Evolutionary conservation across 2,888 invertebrate genomes (phyloP).

Genomic region (Dasysyrphus albostriatus): DNA sequence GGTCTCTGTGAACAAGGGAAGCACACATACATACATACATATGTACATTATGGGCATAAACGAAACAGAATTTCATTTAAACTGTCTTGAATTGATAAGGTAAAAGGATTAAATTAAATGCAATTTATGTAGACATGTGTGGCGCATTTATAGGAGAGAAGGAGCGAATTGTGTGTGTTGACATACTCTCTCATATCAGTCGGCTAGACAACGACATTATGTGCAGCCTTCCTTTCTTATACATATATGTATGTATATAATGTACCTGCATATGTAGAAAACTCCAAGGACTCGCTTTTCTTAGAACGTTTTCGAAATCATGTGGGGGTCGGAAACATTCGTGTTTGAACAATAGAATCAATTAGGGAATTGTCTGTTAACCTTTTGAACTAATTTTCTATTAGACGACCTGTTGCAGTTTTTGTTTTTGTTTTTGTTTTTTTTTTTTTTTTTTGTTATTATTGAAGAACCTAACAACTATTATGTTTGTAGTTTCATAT

Average conservation of each 20-base stretch:
- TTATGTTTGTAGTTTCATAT: not conserved
- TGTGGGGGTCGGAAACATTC: slow-evolving; percentile 35
- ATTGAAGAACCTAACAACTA: not conserved
- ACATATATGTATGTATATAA: not conserved
- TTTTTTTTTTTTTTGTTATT: not conserved
- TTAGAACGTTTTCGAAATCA: slow-evolving; percentile 20
- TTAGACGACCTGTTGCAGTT: slow-evolving; percentile 63
- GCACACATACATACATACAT: too few relatives aligned
- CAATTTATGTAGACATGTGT: slow-evolving; percentile 35
- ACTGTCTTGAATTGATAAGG: slow-evolving; percentile 55
- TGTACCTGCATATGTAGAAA: not conserved
- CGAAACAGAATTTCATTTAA: slow-evolving; percentile 38
- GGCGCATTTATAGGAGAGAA: not conserved
- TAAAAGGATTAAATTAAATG: slow-evolving; percentile 60
- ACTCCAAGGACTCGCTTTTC: slow-evolving; percentile 23
- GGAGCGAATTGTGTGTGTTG: not conserved
- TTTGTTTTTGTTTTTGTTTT: slow-evolving; percentile 1
- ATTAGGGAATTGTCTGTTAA: slow-evolving; percentile 71
- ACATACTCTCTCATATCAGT: slow-evolving; percentile 37
- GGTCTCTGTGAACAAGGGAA: not conserved
- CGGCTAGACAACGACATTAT: slow-evolving; percentile 45
- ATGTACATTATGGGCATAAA: slow-evolving; percentile 11
- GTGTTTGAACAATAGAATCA: slow-evolving; percentile 64
- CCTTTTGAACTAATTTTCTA: slow-evolving; percentile 69
- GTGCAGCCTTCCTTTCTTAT: not conserved